phyloP scores from a whole-genome alignment of 2,888 invertebrate species.

The Agrotis puta region DNA sequence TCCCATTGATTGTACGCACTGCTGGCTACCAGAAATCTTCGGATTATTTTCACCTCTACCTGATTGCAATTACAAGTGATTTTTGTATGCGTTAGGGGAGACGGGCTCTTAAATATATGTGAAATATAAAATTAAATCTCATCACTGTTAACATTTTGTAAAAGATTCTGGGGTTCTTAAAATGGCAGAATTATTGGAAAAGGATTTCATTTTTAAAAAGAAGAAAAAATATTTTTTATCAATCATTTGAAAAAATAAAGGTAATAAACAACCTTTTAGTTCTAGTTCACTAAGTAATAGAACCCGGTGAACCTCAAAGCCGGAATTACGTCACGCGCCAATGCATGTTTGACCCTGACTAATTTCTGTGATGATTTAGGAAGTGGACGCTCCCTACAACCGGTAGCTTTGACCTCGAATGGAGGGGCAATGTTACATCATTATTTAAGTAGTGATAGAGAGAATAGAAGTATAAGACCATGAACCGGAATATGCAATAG shows the following conservation, averaged over 20 bases:
- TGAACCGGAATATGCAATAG: too few relatives aligned
- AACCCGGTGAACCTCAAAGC: constrained; percentile 44
- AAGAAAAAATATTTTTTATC: too few relatives aligned
- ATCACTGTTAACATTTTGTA: neutral
- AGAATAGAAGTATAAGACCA: too few relatives aligned
- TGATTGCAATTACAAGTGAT: neutral
- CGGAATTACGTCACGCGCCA: constrained; percentile 31
- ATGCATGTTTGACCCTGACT: constrained; percentile 49
- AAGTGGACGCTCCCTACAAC: constrained; percentile 24
- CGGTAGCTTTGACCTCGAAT: constrained; percentile 24
- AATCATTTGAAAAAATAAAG: neutral
- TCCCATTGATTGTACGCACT: constrained; percentile 51
- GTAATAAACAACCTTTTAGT: constrained; percentile 15
- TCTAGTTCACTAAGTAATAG: constrained; percentile 35
- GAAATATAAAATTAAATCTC: neutral
- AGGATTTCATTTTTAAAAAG: neutral
- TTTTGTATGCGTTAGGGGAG: constrained; percentile 26
- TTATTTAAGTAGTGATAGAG: neutral
- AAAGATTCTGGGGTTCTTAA: neutral
- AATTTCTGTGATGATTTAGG: constrained; percentile 38
- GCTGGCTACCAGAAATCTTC: constrained; percentile 14
- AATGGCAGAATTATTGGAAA: too few relatives aligned
- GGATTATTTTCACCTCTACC: constrained; percentile 19
- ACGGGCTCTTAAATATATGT: constrained; percentile 8
- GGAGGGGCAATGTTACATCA: constrained; percentile 6